These are phyloP conservation scores for Mustelus asterias DNA, from an alignment of 2,113 vertebrate genomes.

Conservation along the genomic window DNA sequence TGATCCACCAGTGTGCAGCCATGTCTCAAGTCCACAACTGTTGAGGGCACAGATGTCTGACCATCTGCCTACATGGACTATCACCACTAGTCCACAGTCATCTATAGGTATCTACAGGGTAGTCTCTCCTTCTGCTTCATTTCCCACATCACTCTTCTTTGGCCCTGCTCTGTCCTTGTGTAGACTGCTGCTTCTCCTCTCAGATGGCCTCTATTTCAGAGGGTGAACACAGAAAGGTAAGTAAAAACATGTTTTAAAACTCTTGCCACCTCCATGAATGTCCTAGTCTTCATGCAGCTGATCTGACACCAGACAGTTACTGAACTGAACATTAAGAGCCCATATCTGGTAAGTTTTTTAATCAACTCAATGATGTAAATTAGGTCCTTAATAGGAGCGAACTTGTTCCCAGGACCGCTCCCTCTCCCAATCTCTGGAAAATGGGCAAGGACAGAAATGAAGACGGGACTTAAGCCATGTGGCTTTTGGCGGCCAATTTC, in stretches of 20 bases:
- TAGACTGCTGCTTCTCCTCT: too few relatives aligned
- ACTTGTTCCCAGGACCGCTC: neutral
- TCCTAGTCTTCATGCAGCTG: neutral
- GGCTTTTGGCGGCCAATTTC: neutral
- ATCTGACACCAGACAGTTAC: neutral
- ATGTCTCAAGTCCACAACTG: too few relatives aligned
- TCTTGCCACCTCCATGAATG: neutral
- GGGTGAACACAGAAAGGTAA: neutral
- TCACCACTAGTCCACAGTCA: too few relatives aligned
- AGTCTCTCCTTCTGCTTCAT: too few relatives aligned
- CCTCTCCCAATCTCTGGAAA: neutral
- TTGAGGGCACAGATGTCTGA: too few relatives aligned
- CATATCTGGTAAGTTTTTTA: neutral
- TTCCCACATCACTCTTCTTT: too few relatives aligned
- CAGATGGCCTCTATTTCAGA: too few relatives aligned
- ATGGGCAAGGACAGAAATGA: neutral
- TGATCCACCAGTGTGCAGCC: too few relatives aligned
- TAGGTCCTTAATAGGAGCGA: neutral
- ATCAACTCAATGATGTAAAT: neutral
- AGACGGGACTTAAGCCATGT: neutral
- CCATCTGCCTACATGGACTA: too few relatives aligned
- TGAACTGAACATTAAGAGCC: neutral
- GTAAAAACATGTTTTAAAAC: neutral
- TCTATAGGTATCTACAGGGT: too few relatives aligned
- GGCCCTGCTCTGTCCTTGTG: too few relatives aligned